These are phyloP conservation scores for Elgaria multicarinata DNA, from an alignment of 2,113 vertebrate species.

Conservation along the genomic window DNA sequence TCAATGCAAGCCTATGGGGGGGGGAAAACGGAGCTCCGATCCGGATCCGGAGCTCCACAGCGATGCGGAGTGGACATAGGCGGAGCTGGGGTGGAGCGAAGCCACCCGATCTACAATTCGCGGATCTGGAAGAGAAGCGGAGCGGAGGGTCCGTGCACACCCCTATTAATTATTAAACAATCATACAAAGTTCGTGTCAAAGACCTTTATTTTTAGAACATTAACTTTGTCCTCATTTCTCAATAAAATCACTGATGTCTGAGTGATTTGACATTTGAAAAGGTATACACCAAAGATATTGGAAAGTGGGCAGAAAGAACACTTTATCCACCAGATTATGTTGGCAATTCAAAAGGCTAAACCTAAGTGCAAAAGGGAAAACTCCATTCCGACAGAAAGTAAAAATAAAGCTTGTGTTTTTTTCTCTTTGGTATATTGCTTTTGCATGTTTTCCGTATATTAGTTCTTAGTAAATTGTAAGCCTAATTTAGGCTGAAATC, in stretches of 20 bases:
- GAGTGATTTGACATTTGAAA: background rate
- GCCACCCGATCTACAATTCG: no score
- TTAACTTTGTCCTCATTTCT: background rate
- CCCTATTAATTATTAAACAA: background rate
- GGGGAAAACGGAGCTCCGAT: no score
- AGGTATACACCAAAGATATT: background rate
- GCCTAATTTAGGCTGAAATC: no score
- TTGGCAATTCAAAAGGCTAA: background rate
- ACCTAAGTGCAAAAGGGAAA: background rate
- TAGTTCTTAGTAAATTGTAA: background rate
- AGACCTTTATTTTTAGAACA: conserved; percentile 3
- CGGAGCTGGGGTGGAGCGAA: no score
- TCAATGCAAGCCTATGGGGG: no score
- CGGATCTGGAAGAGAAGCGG: no score
- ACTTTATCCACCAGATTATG: background rate
- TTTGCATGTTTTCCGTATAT: background rate
- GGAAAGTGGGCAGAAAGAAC: background rate
- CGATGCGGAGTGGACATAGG: no score
- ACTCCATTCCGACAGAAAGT: background rate
- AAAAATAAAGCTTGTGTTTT: background rate
- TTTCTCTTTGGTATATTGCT: background rate
- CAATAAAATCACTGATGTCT: background rate
- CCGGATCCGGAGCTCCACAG: no score
- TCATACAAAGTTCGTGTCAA: conserved; percentile 21
- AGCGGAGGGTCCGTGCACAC: no score